Conservation (phyloP, 1,140 invertebrate genomes). For the Ladona fulva region DNA sequence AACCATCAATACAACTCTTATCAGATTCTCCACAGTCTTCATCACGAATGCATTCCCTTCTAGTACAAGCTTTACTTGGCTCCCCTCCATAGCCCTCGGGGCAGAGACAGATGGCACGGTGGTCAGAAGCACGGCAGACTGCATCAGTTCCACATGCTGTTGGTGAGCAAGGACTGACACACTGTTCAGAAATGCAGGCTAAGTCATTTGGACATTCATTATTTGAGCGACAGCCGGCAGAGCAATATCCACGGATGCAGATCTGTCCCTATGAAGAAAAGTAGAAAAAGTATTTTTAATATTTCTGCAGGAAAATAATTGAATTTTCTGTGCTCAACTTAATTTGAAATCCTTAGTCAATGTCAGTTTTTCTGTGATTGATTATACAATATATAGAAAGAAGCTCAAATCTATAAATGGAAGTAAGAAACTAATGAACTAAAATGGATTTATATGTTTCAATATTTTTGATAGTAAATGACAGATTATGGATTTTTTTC, state of each 20-base stretch:
- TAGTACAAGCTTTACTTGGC: conserved; percentile 43
- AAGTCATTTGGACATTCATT: conserved; percentile 69
- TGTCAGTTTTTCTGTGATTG: no score
- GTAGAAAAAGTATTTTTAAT: no score
- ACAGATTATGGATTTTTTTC: no score
- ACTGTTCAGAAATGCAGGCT: conserved; percentile 64
- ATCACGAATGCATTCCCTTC: conserved; percentile 65
- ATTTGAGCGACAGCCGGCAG: conserved; percentile 64
- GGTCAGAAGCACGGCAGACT: conserved; percentile 61
- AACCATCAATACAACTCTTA: conserved; percentile 56
- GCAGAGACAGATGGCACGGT: conserved; percentile 72
- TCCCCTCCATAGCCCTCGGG: conserved; percentile 69
- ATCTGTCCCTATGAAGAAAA: conserved; percentile 42
- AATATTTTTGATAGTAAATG: no score
- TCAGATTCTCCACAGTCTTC: conserved; percentile 63
- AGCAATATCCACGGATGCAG: conserved; percentile 53
- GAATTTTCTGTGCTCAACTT: no score
- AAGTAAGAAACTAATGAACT: no score
- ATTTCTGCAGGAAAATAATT: no score
- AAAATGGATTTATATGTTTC: no score
- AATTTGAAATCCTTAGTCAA: no score
- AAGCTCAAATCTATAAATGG: no score
- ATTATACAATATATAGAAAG: no score
- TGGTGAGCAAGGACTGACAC: conserved; percentile 61
- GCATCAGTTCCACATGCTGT: conserved; percentile 62